Evolutionary conservation across 2,797 vertebrate genomes (phyloP), one percentile per base, ranked within the genome.

Genomic region (Chelmon rostratus): DNA sequence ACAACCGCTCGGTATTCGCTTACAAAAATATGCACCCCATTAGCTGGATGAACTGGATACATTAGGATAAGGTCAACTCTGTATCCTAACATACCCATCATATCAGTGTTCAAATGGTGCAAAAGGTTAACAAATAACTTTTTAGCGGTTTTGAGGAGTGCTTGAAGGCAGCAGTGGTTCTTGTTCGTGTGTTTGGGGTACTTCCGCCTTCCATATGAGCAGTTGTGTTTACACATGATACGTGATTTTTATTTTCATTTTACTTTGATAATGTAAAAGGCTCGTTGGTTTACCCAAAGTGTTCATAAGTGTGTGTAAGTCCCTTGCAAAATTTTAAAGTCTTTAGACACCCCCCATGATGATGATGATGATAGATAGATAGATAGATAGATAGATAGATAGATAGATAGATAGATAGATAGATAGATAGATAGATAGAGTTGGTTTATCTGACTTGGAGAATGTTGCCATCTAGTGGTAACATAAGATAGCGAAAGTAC

Each of bases 401-500:
- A n/a, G n/a, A n/a, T n/a, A n/a, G n/a, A n/a, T n/a, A n/a, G n/a
- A n/a, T n/a, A n/a, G n/a, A n/a, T n/a, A n/a, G n/a, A n/a, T n/a
- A n/a, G 25, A 8, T 8, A 35, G 6, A 25, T 6, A 46, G 37
- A 25, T 4, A 11, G 2, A 59, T 4, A 50, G 0, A 38, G 19
- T 40, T 21, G 31, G 18, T 72, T 25, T 47, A 8, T 68, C 76
- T 59, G 25, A 57, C 46, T 4, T 42, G 5, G 53, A 5, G 1
- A 62, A 57, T 52, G 66, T 56, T 71, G 50, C 54, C 15, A 46
- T 42, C 79, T 68, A 68, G 70, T 74, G 71, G 38, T 9, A 0
- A 21, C 5, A 44, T 1, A 25, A 21, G 2, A n/a, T 1, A 6
- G 59, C 37, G 2, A 5, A 38, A 37, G 3, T 4, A 38, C 53